A percentile compares a stretch with the other conserved stretches of the same genome.
Evolutionary conservation across 2,113 vertebrate species (phyloP).

Genomic region (Tupaia tana): DNA sequence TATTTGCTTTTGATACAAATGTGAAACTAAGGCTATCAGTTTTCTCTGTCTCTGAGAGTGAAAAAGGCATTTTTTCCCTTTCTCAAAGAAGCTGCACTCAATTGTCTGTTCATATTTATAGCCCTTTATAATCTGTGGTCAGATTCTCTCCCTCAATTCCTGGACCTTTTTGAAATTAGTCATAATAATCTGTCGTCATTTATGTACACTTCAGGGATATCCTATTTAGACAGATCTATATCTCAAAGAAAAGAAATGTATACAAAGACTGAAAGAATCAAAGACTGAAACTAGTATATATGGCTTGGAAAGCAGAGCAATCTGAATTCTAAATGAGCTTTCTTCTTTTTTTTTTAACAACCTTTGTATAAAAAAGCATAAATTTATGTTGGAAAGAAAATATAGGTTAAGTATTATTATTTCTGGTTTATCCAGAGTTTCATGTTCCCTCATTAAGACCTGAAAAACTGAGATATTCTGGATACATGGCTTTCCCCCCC

Average conservation of each 20-base stretch:
- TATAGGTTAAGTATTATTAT: background rate
- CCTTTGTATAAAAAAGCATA: background rate
- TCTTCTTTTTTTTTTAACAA: background rate
- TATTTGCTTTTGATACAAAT: conserved; percentile 39
- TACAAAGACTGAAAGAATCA: background rate
- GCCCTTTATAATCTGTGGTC: background rate
- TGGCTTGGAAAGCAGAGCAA: background rate
- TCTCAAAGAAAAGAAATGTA: conserved; percentile 8
- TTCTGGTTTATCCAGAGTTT: conserved; percentile 4
- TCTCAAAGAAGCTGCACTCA: background rate
- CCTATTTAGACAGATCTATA: background rate
- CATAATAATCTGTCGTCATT: background rate
- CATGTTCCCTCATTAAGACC: background rate
- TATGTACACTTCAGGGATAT: background rate
- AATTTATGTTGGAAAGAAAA: background rate
- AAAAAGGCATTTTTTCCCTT: background rate
- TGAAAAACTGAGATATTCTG: background rate
- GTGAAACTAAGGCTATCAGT: background rate
- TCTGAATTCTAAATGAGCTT: background rate
- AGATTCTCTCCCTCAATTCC: background rate
- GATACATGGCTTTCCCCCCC: background rate
- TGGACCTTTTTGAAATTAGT: conserved; percentile 29
- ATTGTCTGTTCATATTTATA: background rate
- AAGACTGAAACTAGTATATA: background rate
- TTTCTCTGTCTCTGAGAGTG: conserved; percentile 2